Percentiles rank a stretch among this genome's conserved stretches.
Evolutionary conservation across 2,797 vertebrate species (phyloP).

Genomic region (Spea hammondii): DNA sequence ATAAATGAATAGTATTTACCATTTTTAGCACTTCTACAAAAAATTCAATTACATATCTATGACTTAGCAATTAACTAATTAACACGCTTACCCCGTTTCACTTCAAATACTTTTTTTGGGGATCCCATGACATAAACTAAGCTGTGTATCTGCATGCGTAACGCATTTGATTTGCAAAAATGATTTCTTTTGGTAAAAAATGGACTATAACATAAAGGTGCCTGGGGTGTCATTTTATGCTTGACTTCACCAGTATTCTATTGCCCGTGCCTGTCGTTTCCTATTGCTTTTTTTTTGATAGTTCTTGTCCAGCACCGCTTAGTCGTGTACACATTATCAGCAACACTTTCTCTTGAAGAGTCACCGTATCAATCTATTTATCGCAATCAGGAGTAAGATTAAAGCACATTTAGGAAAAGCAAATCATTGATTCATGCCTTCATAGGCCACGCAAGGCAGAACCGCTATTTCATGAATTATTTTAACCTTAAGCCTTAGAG

Average conservation of each 20-base stretch:
- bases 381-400: constrained; percentile 53
- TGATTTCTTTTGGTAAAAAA: constrained; percentile 36
- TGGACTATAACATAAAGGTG: constrained; percentile 52
- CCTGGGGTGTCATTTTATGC: constrained; percentile 63
- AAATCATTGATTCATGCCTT: constrained; percentile 60
- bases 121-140: no score
- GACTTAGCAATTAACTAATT: no score
- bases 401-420: constrained; percentile 54
- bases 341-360: constrained; percentile 66
- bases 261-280: constrained; percentile 68
- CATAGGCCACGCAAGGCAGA: background rate
- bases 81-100: no score
- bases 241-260: constrained; percentile 71
- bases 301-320: constrained; percentile 51
- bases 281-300: constrained; percentile 67
- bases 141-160: no score
- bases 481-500: background rate
- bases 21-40: no score
- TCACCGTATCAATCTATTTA: constrained; percentile 54
- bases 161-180: no score
- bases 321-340: constrained; percentile 65
- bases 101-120: no score
- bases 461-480: background rate
- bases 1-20: no score
- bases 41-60: no score